Conservation (phyloP, 2,797 vertebrate species). For the Remorina albescens region DNA sequence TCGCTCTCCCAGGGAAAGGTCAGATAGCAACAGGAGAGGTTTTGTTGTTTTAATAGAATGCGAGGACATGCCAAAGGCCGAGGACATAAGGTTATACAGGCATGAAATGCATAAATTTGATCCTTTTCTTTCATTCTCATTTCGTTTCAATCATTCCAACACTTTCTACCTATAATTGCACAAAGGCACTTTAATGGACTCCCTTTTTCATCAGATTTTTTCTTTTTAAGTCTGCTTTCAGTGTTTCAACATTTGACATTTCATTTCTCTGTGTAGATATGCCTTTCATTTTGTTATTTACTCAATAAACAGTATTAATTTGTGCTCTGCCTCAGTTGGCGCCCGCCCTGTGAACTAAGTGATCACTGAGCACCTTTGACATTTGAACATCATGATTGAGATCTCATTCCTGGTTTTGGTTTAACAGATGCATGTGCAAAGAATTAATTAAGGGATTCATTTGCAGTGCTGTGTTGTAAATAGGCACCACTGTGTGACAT, state of each 20-base stretch:
- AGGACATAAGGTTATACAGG: constrained; percentile 45
- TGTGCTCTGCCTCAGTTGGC: neutral
- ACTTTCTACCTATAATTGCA: neutral
- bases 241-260: constrained; percentile 5
- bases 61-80: constrained; percentile 41
- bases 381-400: neutral
- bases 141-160: neutral
- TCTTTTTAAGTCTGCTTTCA: neutral
- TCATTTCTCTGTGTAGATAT: neutral
- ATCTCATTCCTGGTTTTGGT: neutral
- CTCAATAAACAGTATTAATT: neutral
- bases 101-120: constrained; percentile 24
- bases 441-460: neutral
- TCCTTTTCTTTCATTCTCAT: neutral
- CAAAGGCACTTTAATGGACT: neutral
- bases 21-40: constrained; percentile 60
- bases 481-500: neutral
- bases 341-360: neutral
- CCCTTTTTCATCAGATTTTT: neutral
- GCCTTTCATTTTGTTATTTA: neutral
- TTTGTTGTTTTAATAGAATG: constrained; percentile 54
- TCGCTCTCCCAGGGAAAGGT: constrained; percentile 75
- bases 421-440: neutral
- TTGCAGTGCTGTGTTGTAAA: neutral
- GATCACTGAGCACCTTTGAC: neutral